Conservation (phyloP, 2,113 vertebrate species). For the Tetrao urogallus region DNA sequence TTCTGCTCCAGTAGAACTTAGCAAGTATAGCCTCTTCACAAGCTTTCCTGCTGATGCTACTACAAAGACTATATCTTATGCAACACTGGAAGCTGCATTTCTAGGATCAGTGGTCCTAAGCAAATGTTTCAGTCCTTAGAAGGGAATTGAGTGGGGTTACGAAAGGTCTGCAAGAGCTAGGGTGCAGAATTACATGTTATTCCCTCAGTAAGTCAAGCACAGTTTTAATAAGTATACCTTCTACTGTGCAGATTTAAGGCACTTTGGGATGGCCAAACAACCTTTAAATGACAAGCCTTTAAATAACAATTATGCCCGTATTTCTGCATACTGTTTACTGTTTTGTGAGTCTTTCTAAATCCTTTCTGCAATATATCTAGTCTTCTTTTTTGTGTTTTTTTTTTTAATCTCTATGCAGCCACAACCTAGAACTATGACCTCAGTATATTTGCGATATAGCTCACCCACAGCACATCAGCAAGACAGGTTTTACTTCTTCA, state of each 20-base stretch:
- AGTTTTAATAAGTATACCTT: background rate
- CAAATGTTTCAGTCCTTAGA: background rate
- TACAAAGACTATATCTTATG: background rate
- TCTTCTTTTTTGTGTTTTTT: background rate
- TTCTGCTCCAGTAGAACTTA: background rate
- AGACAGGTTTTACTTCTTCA: background rate
- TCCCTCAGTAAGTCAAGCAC: background rate
- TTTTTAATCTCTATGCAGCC: accelerated
- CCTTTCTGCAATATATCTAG: background rate
- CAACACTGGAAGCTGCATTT: background rate
- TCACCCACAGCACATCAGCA: background rate
- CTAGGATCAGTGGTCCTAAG: background rate
- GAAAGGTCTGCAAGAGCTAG: background rate
- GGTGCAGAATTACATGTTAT: background rate
- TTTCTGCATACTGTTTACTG: background rate
- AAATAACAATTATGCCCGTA: background rate
- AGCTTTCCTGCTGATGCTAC: background rate
- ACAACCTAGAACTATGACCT: background rate
- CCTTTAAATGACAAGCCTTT: background rate
- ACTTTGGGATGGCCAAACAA: background rate
- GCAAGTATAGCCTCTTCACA: background rate
- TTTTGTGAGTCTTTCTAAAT: background rate
- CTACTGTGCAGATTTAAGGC: background rate
- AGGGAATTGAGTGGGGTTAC: background rate
- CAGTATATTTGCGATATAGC: background rate